Evolutionary conservation across 2,113 vertebrate species (phyloP).

Genomic region (Ibidorhyncha struthersii): DNA sequence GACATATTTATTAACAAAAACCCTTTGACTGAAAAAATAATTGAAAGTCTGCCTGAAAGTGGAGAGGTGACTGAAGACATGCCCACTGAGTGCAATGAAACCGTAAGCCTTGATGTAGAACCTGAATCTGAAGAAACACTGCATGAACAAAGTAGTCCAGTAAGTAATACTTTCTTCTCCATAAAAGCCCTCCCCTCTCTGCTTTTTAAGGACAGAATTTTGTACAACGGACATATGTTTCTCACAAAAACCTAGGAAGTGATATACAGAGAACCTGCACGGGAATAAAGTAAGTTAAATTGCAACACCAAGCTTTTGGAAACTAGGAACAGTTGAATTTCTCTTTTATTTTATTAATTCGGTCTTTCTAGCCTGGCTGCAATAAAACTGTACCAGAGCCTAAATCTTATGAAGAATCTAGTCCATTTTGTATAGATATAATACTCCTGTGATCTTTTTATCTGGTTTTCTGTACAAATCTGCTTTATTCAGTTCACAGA

Average conservation of each 20-base stretch:
- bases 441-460: not conserved
- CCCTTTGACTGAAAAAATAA: not conserved
- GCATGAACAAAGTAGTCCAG: slow-evolving; percentile 54
- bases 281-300: not conserved
- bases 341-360: not conserved
- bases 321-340: not conserved
- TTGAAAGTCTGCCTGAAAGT: not conserved
- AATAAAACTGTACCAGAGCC: not conserved
- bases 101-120: slow-evolving; percentile 75
- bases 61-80: not conserved
- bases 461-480: not conserved
- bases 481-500: not conserved
- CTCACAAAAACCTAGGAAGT: not conserved
- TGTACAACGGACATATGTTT: not conserved
- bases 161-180: slow-evolving; percentile 50
- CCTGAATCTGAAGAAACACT: slow-evolving; percentile 47
- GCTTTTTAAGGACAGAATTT: not conserved
- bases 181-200: not conserved
- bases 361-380: not conserved
- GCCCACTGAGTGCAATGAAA: slow-evolving; percentile 68
- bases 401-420: not conserved
- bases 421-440: not conserved
- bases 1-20: not conserved
- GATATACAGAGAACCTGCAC: not conserved
- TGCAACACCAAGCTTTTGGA: not conserved